A percentile compares a stretch with the other conserved stretches of the same genome.
These are phyloP conservation scores for Halcyon smyrnensis DNA, from an alignment of 2,797 vertebrate genomes.

Conservation along the genomic window DNA sequence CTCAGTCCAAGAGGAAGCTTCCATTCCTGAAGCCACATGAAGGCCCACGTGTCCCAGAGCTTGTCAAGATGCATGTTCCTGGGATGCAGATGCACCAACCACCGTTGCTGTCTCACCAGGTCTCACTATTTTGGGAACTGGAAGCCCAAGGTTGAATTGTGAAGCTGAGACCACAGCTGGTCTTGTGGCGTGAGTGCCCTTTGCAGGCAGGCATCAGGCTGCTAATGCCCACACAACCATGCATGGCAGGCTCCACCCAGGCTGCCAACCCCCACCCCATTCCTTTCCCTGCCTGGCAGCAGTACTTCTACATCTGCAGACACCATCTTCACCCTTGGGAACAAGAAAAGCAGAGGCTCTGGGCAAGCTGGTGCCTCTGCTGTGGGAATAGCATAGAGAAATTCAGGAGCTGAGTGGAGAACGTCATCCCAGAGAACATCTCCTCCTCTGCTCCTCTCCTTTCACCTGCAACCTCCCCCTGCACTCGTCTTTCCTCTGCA, in stretches of 20 bases:
- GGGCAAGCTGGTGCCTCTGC: not conserved
- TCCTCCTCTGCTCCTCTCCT: not conserved
- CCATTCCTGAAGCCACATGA: not conserved
- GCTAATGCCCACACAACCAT: accelerated
- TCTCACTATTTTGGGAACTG: not conserved
- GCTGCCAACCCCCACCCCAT: not conserved
- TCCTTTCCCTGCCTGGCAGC: not conserved
- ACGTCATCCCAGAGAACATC: not conserved
- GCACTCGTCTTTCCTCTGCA: not conserved
- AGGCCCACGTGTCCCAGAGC: accelerated
- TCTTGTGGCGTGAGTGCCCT: accelerated
- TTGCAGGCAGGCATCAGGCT: not conserved
- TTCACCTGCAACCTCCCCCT: not conserved
- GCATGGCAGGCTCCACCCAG: accelerated
- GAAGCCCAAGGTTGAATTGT: not conserved
- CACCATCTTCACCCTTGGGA: not conserved
- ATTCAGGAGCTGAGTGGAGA: not conserved
- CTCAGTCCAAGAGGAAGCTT: accelerated
- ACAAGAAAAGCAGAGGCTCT: not conserved
- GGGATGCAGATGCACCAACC: not conserved
- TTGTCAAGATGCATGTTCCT: accelerated
- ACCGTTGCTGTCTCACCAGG: accelerated
- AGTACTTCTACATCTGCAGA: not conserved
- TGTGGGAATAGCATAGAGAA: not conserved
- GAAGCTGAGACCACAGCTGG: not conserved